Conservation (phyloP, 2,113 vertebrate species). For the Corynorhinus townsendii region DNA sequence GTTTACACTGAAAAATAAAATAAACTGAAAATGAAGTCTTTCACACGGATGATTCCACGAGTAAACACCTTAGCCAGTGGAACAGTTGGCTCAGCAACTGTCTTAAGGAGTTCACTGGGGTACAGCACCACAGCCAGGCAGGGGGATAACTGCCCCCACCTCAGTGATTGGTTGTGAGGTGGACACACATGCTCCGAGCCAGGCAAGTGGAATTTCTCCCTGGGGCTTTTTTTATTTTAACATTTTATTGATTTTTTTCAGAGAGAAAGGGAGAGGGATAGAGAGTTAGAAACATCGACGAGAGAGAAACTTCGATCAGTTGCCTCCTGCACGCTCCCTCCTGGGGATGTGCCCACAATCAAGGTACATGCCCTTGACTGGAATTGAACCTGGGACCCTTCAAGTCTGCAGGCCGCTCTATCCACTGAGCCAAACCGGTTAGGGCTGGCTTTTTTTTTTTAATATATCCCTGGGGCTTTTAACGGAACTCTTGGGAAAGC, state of each 20-base stretch:
- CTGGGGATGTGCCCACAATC: too few species aligned
- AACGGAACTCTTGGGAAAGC: not conserved
- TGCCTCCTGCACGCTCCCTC: too few species aligned
- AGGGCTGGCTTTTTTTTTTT: too few species aligned
- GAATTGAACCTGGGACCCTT: too few species aligned
- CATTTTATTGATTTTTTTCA: too few species aligned
- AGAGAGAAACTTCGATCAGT: too few species aligned
- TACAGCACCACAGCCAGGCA: not conserved
- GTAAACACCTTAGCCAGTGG: fast-evolving
- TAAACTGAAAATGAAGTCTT: not conserved
- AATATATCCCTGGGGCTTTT: not conserved
- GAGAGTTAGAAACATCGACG: too few species aligned
- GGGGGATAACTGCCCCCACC: fast-evolving
- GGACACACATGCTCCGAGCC: not conserved
- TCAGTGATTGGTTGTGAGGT: not conserved
- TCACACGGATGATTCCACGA: not conserved
- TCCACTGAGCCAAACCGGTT: too few species aligned
- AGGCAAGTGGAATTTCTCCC: not conserved
- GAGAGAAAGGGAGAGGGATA: too few species aligned
- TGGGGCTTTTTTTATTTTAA: not conserved
- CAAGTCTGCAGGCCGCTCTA: too few species aligned
- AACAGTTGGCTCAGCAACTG: too few species aligned
- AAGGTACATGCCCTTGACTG: too few species aligned
- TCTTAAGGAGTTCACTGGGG: not conserved
- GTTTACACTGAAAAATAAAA: not conserved